These are phyloP conservation scores for Eutolmus rufibarbis DNA, from an alignment of 2,888 invertebrate genomes.

Conservation along the genomic window DNA sequence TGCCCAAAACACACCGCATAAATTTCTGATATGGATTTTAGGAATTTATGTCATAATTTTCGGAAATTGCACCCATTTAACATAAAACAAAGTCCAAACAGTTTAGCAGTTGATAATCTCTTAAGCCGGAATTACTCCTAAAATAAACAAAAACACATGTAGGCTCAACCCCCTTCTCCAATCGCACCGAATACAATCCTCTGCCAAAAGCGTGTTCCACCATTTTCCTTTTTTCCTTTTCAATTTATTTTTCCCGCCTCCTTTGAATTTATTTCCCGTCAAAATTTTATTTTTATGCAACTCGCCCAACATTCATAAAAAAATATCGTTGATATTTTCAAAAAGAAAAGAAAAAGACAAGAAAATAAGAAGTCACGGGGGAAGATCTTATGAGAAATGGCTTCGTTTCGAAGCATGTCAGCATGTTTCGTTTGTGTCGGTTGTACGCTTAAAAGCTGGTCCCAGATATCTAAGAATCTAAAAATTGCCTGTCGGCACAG, in stretches of 20 bases:
- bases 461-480: neutral
- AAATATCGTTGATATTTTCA: neutral
- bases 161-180: neutral
- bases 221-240: neutral
- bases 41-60: neutral
- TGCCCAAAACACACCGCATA: neutral
- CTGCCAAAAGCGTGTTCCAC: neutral
- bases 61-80: neutral
- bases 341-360: neutral
- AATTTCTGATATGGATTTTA: neutral
- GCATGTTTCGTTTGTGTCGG: neutral
- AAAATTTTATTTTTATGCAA: slow-evolving; percentile 16
- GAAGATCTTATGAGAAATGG: slow-evolving; percentile 1
- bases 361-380: neutral
- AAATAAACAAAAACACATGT: neutral
- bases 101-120: neutral
- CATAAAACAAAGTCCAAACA: neutral
- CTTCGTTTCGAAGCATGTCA: neutral
- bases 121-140: neutral
- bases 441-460: neutral
- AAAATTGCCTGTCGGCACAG: neutral
- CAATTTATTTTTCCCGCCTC: neutral
- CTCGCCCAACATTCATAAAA: neutral
- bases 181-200: neutral
- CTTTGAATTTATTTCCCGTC: slow-evolving; percentile 9